A percentile compares a stretch with the other conserved stretches of the same genome.
These are phyloP conservation scores for Enteromius viviparus DNA, from an alignment of 2,797 vertebrate genomes.

Conservation along the genomic window DNA sequence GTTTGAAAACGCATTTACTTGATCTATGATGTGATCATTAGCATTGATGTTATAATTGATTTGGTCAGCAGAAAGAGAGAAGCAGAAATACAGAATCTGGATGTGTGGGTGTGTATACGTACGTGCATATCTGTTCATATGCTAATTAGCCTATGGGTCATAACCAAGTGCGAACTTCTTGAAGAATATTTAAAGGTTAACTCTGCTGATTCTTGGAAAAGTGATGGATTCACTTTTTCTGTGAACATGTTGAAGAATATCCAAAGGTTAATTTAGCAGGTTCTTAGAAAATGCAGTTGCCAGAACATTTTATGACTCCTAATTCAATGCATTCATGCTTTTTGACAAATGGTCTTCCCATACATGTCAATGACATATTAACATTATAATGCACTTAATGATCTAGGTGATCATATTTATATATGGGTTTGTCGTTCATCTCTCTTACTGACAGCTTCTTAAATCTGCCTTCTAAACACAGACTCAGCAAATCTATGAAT, in stretches of 20 bases:
- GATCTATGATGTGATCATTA: conserved; percentile 40
- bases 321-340: conserved; percentile 4
- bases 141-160: conserved; percentile 16
- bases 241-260: neutral
- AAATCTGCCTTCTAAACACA: conserved; percentile 19
- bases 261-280: neutral
- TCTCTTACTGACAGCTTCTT: conserved; percentile 34
- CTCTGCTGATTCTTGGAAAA: neutral
- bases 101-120: neutral
- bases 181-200: conserved; percentile 32
- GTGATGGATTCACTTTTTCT: neutral
- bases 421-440: conserved; percentile 13
- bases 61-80: conserved; percentile 8
- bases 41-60: conserved; percentile 44
- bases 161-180: conserved; percentile 14
- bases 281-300: neutral
- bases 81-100: neutral
- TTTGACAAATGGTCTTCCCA: conserved; percentile 32
- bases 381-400: conserved; percentile 44
- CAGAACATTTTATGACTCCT: neutral
- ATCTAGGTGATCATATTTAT: conserved; percentile 32
- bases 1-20: conserved; percentile 34
- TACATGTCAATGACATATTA: conserved; percentile 46
- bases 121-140: neutral
- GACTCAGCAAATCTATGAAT: conserved; percentile 40